Evolutionary conservation across 2,888 invertebrate genomes (phyloP).

Genomic region (Platycheirus rosarum): DNA sequence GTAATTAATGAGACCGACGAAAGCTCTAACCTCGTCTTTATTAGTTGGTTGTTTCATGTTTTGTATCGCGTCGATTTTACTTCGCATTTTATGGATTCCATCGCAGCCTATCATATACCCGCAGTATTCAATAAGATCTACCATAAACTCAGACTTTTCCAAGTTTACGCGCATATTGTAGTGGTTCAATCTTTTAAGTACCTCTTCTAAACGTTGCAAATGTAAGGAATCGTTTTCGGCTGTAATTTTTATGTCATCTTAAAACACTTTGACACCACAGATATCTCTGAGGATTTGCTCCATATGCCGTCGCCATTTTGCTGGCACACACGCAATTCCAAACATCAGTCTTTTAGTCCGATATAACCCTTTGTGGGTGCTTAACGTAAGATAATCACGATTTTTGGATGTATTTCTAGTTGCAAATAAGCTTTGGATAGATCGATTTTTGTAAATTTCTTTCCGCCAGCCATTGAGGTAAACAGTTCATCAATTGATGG

Average conservation of each 20-base stretch:
- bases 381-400: conserved; percentile 75
- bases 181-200: conserved; percentile 71
- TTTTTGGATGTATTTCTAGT: conserved; percentile 53
- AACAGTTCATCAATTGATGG: conserved; percentile 5
- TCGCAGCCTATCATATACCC: not conserved
- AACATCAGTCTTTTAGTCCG: conserved; percentile 77
- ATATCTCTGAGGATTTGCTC: conserved; percentile 75
- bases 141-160: conserved; percentile 74
- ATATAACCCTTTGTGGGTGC: conserved; percentile 78
- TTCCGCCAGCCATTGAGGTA: not conserved
- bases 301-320: conserved; percentile 77
- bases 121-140: not conserved
- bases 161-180: conserved; percentile 66
- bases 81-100: not conserved
- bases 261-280: conserved; percentile 75
- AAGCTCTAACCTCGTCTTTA: conserved; percentile 7
- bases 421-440: conserved; percentile 73
- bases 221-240: conserved; percentile 74
- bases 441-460: conserved; percentile 75
- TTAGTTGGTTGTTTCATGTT: not conserved
- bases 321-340: conserved; percentile 78
- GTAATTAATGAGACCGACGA: conserved; percentile 1
- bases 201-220: conserved; percentile 72
- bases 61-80: conserved; percentile 3
- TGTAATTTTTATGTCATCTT: conserved; percentile 76